Evolutionary conservation across 1,140 invertebrate genomes (phyloP).

Genomic region (Zaprionus gabonicus): DNA sequence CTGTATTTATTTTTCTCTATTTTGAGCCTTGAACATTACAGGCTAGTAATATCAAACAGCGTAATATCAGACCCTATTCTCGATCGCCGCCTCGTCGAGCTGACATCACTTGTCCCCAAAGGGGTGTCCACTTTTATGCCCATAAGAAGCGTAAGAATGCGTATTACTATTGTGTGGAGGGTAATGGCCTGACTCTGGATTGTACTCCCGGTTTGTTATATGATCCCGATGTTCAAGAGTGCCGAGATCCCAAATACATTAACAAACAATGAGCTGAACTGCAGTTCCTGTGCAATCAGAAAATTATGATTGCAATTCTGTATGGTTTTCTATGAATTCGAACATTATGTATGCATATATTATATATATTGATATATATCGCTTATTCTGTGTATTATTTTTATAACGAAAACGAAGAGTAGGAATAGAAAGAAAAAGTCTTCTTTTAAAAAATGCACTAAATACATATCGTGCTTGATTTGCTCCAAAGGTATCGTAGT

Average conservation of each 20-base stretch:
- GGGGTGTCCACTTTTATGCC: slow-evolving; percentile 59
- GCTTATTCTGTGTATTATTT: neutral
- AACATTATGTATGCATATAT: neutral
- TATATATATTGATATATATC: slow-evolving; percentile 1
- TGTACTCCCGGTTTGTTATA: slow-evolving; percentile 74
- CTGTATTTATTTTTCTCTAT: neutral
- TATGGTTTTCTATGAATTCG: neutral
- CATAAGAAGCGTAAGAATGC: slow-evolving; percentile 60
- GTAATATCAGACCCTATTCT: slow-evolving; percentile 67
- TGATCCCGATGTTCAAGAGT: slow-evolving; percentile 59
- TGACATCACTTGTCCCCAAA: slow-evolving; percentile 63
- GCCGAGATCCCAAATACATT: slow-evolving; percentile 56
- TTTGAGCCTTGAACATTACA: slow-evolving; percentile 3
- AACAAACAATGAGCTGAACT: neutral
- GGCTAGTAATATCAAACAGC: slow-evolving; percentile 33
- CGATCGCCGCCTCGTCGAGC: slow-evolving; percentile 65
- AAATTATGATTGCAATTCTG: neutral
- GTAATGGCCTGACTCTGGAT: slow-evolving; percentile 66
- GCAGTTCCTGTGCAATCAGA: neutral
- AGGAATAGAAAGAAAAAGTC: no score
- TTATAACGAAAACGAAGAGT: no score
- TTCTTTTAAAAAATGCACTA: no score
- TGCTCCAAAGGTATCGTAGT: no score
- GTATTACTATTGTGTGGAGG: slow-evolving; percentile 76
- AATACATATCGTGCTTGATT: no score